Evolutionary conservation across 1,140 invertebrate species (phyloP), one percentile per base, ranked within the genome.

Genomic region (Pachyrhynchus sulphureomaculatus): DNA sequence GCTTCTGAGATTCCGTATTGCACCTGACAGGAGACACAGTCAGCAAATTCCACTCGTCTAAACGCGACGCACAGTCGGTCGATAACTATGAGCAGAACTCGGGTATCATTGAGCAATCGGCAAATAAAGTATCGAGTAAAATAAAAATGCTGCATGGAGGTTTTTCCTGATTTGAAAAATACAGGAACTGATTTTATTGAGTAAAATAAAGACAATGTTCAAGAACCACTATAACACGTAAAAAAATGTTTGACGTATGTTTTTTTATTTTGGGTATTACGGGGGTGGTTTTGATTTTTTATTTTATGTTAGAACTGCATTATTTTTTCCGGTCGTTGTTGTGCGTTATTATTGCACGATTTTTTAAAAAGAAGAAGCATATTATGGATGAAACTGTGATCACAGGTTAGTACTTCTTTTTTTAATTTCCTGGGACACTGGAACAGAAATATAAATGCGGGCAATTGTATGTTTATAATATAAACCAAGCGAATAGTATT

Each of bases 241-340:
- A 37, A 52, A 51, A 60, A 18, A 59, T 61, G 58, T 18, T 61
- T 6, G 80, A 78, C 23, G 60, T 76, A 13, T 71, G 82, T 32
- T 52, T 24, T 29, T 24, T 65, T 23, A 15, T 65, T 23, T 51
- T 67, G 9, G 62, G 57, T 9, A n/a, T 64, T 6, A 45, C 44
- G 29, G 72, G 76, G 4, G 68, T 76, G 9, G 45, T 87, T 5
- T 72, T 86, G 34, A 55, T 82, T 1, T 70, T 85, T 1, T 85
- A 88, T 69, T 74, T 77, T 15, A 74, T 83, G 37, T 70, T 88
- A 33, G 87, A 89, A 68, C 70, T 88, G 10, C 83, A 88, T 67
- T 89, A 88, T 71, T 88, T 88, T 72, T 67, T 86, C 62, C 78
- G 87, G 65, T 84, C 86, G 75, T 80, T 82, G 62, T 68, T 86